Evolutionary conservation across 2,113 vertebrate species (phyloP).

Genomic region (Ceyx margarethae): DNA sequence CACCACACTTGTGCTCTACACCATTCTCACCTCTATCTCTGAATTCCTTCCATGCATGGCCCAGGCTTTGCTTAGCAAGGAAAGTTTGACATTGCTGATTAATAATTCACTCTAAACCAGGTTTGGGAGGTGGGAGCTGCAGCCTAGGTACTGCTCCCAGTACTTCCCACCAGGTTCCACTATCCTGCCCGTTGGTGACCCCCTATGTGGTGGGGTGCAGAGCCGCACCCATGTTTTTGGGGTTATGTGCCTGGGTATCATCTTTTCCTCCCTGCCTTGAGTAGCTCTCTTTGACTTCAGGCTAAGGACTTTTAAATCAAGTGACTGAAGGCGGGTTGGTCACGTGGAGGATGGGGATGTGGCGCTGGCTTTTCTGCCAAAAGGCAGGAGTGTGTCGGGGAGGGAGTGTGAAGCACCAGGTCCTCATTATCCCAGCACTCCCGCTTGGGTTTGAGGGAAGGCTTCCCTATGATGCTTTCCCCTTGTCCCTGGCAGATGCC

Average conservation of each 20-base stretch:
- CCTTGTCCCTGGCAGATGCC: background rate
- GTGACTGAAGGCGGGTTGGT: background rate
- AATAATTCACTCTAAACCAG: background rate
- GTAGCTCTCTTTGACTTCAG: background rate
- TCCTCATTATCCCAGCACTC: accelerated
- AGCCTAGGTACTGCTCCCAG: background rate
- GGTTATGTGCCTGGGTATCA: background rate
- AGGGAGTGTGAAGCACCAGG: background rate
- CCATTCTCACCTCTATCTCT: background rate
- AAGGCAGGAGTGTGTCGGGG: accelerated
- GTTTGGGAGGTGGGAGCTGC: background rate
- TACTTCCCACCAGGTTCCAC: background rate
- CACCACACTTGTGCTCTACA: background rate
- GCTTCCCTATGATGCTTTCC: background rate
- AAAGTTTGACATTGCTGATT: background rate
- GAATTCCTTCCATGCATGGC: accelerated
- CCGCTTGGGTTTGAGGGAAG: background rate
- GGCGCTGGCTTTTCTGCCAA: background rate
- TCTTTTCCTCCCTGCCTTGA: background rate
- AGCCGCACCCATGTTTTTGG: background rate
- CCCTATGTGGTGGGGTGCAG: accelerated
- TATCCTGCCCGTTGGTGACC: accelerated
- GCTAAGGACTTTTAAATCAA: background rate
- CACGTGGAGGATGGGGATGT: background rate
- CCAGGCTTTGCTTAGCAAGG: background rate